Percentiles rank a stretch among this genome's conserved stretches.
phyloP scores from a whole-genome alignment of 2,888 invertebrate species.

The Erannis defoliaria region DNA sequence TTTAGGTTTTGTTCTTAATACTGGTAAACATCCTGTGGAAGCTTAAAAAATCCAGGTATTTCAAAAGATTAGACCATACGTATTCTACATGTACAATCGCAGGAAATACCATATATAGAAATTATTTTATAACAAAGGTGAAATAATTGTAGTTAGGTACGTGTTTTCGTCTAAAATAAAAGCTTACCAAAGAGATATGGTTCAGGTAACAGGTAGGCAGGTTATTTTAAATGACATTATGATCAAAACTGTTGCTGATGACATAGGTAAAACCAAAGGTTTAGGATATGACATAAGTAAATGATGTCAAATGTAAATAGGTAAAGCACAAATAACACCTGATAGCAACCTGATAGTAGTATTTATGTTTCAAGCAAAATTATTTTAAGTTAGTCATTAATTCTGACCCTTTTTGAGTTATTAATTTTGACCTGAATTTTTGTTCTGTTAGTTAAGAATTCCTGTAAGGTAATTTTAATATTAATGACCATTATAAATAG shows the following conservation, averaged over 20 bases:
- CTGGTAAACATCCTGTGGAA: constrained; percentile 2
- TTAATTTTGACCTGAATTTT: no score
- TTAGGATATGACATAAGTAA: constrained; percentile 2
- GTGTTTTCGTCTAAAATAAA: constrained; percentile 4
- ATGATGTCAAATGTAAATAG: background rate
- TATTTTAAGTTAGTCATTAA: no score
- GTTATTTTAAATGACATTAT: background rate
- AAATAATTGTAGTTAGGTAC: constrained; percentile 7
- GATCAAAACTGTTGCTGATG: background rate
- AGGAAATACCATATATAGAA: constrained; percentile 9
- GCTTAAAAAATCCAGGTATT: constrained; percentile 7
- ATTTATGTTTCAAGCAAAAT: no score
- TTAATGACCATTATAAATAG: no score
- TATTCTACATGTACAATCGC: background rate
- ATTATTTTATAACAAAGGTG: constrained; percentile 6
- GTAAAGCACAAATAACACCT: no score
- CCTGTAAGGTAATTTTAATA: no score
- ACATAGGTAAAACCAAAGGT: background rate
- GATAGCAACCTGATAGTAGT: no score
- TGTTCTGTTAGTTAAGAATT: no score
- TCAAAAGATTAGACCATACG: constrained; percentile 9
- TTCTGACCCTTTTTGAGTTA: no score
- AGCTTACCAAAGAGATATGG: background rate
- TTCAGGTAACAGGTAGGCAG: background rate
- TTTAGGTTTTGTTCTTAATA: constrained; percentile 2